Evolutionary conservation across 2,113 vertebrate genomes (phyloP), one percentile per base, ranked within the genome.

Genomic region (Polyodon spathula): DNA sequence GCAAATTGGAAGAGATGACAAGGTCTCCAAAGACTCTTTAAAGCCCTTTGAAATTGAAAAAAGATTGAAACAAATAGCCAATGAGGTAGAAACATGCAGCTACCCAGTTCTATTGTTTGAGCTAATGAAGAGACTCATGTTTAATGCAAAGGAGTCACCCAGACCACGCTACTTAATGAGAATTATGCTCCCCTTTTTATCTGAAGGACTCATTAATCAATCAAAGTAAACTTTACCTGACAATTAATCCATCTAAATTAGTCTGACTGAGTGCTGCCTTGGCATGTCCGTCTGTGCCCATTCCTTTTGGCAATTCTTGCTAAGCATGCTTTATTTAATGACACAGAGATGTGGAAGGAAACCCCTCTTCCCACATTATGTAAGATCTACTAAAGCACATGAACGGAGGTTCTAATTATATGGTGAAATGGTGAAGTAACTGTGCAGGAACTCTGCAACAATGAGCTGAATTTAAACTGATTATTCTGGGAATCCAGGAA

Each of bases 131-230:
- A 65, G 71, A 63, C 66, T 81, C 79, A 86, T 85, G 76, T 89
- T 89, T 92, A 90, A 91, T 89, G 89, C 86, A 90, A 78, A 70
- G 75, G 62, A 69, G 69, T 79, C 83, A 81, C 74, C 80, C 63
- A 39, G 7, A 40, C 70, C 69, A 67, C 67, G 67, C 63, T 59
- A 65, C 66, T 76, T 62, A 68, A n/a, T n/a, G 59, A 64, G 59
- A 16, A 17, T 38, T 8, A 15, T 46, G 53, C 37, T 40, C 27
- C 27, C 7, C 12, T 37, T 64, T 51, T 66, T 76, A 79, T 81
- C 78, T 73, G 67, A 78, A 84, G 78, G 80, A 78, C 80, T 86
- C 84, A 81, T 89, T 88, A 88, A 95, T 94, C 91, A 89, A 82
- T 88, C 88, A 86, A 53, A 38, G 66, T 58, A 76, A 83, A 93